phyloP scores from a whole-genome alignment of 2,797 vertebrate species.

The Artibeus lituratus region DNA sequence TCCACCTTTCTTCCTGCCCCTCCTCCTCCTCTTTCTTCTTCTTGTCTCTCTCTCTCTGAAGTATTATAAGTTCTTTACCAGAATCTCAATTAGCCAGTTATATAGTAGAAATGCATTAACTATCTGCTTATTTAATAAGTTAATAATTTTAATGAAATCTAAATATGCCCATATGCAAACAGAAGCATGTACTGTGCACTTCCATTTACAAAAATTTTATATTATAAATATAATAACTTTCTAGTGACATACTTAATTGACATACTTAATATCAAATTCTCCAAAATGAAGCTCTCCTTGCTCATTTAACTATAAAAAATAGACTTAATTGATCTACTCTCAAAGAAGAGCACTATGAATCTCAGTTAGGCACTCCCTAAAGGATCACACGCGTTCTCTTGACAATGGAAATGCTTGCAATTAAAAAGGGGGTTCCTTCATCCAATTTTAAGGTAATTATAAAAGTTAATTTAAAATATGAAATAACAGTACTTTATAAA shows the following conservation, averaged over 20 bases:
- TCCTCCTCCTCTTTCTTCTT: fast-evolving
- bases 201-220: not conserved
- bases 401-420: not conserved
- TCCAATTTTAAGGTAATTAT: slow-evolving; percentile 9
- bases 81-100: not conserved
- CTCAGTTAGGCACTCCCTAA: not conserved
- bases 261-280: not conserved
- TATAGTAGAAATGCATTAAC: not conserved
- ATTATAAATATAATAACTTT: not conserved
- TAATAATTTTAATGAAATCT: slow-evolving; percentile 39
- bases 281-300: not conserved
- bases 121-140: not conserved
- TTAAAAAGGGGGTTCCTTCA: not conserved
- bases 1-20: too few relatives aligned
- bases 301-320: slow-evolving; percentile 22
- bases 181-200: not conserved
- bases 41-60: not conserved
- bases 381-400: not conserved
- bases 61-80: not conserved
- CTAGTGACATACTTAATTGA: not conserved
- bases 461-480: not conserved
- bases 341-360: not conserved
- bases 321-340: not conserved
- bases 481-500: slow-evolving; percentile 21
- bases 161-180: not conserved